These are phyloP conservation scores for Nomada lathburiana DNA, from an alignment of 2,888 invertebrate species.

Conservation along the genomic window DNA sequence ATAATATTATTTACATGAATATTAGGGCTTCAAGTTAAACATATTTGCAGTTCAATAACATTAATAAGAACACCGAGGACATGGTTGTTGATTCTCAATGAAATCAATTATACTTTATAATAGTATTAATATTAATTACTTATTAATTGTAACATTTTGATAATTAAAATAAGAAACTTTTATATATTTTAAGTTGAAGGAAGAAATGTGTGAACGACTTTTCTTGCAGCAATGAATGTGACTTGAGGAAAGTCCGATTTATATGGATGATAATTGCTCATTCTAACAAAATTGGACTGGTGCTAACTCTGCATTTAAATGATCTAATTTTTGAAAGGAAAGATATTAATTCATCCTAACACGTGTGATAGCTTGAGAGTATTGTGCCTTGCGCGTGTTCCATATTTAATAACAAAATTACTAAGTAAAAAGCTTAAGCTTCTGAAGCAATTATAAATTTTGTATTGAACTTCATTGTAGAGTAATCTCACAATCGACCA, in stretches of 20 bases:
- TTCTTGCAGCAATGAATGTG: constrained; percentile 64
- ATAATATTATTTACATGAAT: constrained; percentile 54
- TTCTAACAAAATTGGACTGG: constrained; percentile 75
- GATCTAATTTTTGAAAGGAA: constrained; percentile 63
- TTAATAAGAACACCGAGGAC: constrained; percentile 43
- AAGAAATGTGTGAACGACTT: constrained; percentile 51
- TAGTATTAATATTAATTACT: constrained; percentile 52
- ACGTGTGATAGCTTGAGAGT: constrained; percentile 80
- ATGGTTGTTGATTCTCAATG: constrained; percentile 50
- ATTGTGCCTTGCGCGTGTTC: constrained; percentile 83
- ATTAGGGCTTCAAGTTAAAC: constrained; percentile 43
- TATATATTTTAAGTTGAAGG: constrained; percentile 40
- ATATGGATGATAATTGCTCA: constrained; percentile 67
- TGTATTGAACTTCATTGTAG: constrained; percentile 81
- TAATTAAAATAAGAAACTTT: constrained; percentile 40
- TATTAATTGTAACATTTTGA: constrained; percentile 41
- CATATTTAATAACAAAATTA: constrained; percentile 69
- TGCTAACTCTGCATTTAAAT: constrained; percentile 74
- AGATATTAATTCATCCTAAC: constrained; percentile 74
- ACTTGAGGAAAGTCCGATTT: constrained; percentile 61
- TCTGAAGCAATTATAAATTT: constrained; percentile 69
- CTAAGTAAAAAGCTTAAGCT: constrained; percentile 66
- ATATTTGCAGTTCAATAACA: constrained; percentile 49
- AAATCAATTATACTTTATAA: constrained; percentile 36
- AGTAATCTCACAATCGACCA: constrained; percentile 81